Evolutionary conservation across 1,140 invertebrate species (phyloP).

Genomic region (Chrysoperla carnea): DNA sequence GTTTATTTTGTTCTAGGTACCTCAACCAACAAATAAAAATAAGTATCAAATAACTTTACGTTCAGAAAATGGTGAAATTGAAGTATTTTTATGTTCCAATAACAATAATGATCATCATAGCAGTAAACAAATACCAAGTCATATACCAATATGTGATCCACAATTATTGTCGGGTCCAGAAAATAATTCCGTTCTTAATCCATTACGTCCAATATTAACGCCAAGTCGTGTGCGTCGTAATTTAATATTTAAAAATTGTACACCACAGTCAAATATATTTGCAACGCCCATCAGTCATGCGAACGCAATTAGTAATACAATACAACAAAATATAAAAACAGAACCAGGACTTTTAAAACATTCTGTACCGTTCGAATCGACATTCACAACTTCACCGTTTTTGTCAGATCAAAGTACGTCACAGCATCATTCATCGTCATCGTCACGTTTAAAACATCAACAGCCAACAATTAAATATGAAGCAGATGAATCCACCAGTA

Average conservation of each 20-base stretch:
- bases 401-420: no score
- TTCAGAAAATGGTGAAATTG: slow-evolving; percentile 64
- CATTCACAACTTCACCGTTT: neutral
- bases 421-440: no score
- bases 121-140: neutral
- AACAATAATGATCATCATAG: neutral
- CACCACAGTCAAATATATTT: neutral
- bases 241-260: neutral
- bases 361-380: neutral
- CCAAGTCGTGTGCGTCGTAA: neutral
- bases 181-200: neutral
- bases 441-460: no score
- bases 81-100: slow-evolving; percentile 82
- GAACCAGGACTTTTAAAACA: neutral
- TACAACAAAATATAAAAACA: neutral
- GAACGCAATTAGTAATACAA: neutral
- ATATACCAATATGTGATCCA: neutral
- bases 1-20: neutral
- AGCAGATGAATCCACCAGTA: no score
- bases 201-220: neutral
- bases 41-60: neutral
- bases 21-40: neutral
- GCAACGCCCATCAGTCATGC: neutral
- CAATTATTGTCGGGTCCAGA: neutral
- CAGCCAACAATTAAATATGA: no score